Conservation (phyloP, 1,140 invertebrate species). For the Laupala kohalensis region DNA sequence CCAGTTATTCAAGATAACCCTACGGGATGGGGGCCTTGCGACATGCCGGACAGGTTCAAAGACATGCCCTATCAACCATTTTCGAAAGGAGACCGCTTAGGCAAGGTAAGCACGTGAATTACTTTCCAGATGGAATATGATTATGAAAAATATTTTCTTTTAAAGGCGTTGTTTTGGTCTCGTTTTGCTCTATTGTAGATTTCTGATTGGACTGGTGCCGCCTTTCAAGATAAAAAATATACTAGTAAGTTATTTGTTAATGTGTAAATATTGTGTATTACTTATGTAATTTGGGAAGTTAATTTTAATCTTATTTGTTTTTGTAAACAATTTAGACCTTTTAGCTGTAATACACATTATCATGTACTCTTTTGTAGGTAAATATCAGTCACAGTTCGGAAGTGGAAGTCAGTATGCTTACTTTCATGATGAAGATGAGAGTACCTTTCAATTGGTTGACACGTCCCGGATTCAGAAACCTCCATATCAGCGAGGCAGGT, state of each 20-base stretch:
- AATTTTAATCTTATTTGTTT: slow-evolving; percentile 4
- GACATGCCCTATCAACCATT: slow-evolving; percentile 98
- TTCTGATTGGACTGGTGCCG: slow-evolving; percentile 93
- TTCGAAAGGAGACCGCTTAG: slow-evolving; percentile 90
- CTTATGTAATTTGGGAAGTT: not conserved
- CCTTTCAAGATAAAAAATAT: slow-evolving; percentile 89
- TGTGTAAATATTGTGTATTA: not conserved
- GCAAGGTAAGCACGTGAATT: slow-evolving; percentile 51
- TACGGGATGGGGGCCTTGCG: slow-evolving; percentile 89
- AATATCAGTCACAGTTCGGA: slow-evolving; percentile 91
- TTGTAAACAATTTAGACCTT: too few species aligned
- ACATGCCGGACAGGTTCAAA: slow-evolving; percentile 86
- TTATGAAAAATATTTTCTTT: not conserved
- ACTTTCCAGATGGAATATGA: not conserved
- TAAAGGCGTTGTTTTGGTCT: not conserved
- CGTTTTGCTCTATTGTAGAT: slow-evolving; percentile 45
- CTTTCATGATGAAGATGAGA: slow-evolving; percentile 96
- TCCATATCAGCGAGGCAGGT: slow-evolving; percentile 76
- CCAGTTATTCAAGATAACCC: slow-evolving; percentile 78
- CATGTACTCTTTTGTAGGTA: slow-evolving; percentile 49
- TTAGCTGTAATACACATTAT: not conserved
- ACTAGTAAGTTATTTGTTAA: slow-evolving; percentile 53
- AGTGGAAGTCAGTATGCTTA: slow-evolving; percentile 91
- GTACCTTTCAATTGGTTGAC: slow-evolving; percentile 94
- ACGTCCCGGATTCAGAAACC: slow-evolving; percentile 83